phyloP scores from a whole-genome alignment of 2,888 invertebrate species.

The Spilarctia lutea region DNA sequence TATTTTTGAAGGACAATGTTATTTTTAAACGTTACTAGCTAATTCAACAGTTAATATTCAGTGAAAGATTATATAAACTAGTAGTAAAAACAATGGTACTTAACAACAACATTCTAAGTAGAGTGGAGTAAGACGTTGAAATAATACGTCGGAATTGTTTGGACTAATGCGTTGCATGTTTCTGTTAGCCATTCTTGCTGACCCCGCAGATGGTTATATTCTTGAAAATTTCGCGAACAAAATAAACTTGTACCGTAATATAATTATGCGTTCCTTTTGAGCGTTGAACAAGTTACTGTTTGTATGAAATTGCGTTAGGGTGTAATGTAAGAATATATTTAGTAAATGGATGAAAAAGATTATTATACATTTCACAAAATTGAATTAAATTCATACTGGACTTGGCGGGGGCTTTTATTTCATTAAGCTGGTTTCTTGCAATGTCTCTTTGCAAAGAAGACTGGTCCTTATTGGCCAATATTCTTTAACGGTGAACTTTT shows the following conservation, averaged over 20 bases:
- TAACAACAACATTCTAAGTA: slow-evolving; percentile 18
- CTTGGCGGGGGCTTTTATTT: neutral
- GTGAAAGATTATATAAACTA: neutral
- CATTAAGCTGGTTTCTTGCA: neutral
- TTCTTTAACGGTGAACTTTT: too few species aligned
- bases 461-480: neutral
- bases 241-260: slow-evolving; percentile 40
- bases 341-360: neutral
- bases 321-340: slow-evolving; percentile 6
- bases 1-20: neutral
- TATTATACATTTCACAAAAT: neutral
- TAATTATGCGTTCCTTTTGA: slow-evolving; percentile 41
- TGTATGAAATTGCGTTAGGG: slow-evolving; percentile 36
- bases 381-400: neutral
- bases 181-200: slow-evolving; percentile 45
- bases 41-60: neutral
- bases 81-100: slow-evolving; percentile 3
- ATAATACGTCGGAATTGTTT: slow-evolving; percentile 46
- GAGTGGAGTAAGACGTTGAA: slow-evolving; percentile 41
- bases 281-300: slow-evolving; percentile 26
- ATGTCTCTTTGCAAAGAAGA: neutral
- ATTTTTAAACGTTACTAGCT: neutral
- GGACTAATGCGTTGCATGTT: slow-evolving; percentile 42
- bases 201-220: slow-evolving; percentile 41
- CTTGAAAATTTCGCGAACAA: slow-evolving; percentile 41